Evolutionary conservation across 2,797 vertebrate species (phyloP), one percentile per base, ranked within the genome.

Genomic region (Paratrypauchen microcephalus): DNA sequence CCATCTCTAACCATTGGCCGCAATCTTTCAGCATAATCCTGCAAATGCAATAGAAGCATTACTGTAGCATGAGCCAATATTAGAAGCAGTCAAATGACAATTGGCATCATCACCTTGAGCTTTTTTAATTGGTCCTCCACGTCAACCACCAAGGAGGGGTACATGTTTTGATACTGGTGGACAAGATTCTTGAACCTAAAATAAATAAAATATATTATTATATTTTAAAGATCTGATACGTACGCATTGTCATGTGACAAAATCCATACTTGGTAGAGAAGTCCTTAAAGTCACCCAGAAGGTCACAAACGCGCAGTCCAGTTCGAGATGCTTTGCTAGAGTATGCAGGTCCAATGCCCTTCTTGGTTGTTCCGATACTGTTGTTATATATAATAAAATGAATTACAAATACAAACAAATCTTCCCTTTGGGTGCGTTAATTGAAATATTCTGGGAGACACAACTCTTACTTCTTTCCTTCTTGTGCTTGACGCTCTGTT

Each of bases 281-380:
- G 73, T 99, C 96, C 54, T 95, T 96, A 18, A 96, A 98, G 83
- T 99, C 97, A 0, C 96, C 94, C 74, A 99, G 92, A 24, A 99
- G 95, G 90, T 99, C 98, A 65, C 98, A 99, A 7, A 99, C 86
- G 16, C 97, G 96, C 18, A 99, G 95, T 65, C 98, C 98, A 0
- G 95, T 99, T 75, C 97, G 93, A 52, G 97, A 95, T 0, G 97
- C 98, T 89, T 99, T 99, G 86, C 97, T 97, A 55, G 97, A 95
- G 72, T 99, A 99, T 0, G 97, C 96, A 50, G 98, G 98, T 83
- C 98, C 98, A 6, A 99, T 99, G 8, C 98, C 98, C 77, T 99
- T 99, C 90, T 97, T 97, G 79, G 98, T 99, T 78, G 98, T 99
- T 87, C 98, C 98, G 70, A 99, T 98, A 80, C 98, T 99, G 87